A percentile compares a stretch with the other conserved stretches of the same genome.
phyloP scores from a whole-genome alignment of 2,797 vertebrate genomes.

The Cercopithecus hamlyni region DNA sequence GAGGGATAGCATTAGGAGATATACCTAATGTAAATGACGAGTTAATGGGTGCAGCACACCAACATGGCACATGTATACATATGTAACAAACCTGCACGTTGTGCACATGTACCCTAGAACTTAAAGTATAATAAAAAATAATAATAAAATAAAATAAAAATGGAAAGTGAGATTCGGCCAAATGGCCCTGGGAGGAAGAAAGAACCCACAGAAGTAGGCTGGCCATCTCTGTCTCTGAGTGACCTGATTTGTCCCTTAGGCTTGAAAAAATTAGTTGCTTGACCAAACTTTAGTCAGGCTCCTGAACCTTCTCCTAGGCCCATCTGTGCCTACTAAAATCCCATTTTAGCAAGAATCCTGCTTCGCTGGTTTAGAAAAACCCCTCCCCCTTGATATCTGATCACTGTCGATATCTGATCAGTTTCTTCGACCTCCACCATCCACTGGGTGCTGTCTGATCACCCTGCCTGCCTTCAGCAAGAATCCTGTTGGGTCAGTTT shows the following conservation, averaged over 20 bases:
- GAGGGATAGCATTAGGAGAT: no score
- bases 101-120: no score
- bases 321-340: background rate
- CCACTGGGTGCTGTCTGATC: background rate
- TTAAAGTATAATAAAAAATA: no score
- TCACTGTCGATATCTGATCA: background rate
- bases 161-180: background rate
- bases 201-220: background rate
- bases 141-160: conserved; percentile 29
- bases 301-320: background rate
- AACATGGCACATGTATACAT: no score
- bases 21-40: no score
- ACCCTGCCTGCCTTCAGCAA: background rate
- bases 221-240: background rate
- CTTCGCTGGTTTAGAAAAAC: background rate
- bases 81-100: no score
- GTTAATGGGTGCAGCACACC: no score
- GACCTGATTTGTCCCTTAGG: background rate
- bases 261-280: background rate
- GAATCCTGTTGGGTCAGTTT: background rate
- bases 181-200: background rate
- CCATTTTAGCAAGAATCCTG: background rate
- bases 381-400: background rate
- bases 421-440: background rate
- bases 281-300: background rate